These are phyloP conservation scores for Apodemus agrarius DNA, from an alignment of 2,797 vertebrate genomes.

Conservation along the genomic window DNA sequence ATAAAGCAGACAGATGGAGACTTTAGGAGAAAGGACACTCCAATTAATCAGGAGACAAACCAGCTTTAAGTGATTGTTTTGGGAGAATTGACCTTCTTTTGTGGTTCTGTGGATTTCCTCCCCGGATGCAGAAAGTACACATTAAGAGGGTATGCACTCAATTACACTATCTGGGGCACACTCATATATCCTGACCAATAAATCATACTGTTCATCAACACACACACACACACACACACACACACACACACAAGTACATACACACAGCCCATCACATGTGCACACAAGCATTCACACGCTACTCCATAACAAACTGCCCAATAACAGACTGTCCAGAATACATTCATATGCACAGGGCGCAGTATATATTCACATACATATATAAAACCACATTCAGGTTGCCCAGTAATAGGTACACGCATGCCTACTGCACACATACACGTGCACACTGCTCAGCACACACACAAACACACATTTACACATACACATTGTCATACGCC, in stretches of 20 bases:
- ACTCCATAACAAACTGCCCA: not conserved
- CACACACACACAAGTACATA: not conserved
- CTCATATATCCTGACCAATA: not conserved
- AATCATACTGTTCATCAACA: not conserved
- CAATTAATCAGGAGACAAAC: not conserved
- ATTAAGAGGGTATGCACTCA: too few species aligned
- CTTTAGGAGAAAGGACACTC: not conserved
- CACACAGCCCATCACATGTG: not conserved
- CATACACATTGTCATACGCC: not conserved
- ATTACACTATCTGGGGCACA: not conserved
- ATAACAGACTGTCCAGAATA: not conserved
- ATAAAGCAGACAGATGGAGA: not conserved
- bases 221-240: not conserved
- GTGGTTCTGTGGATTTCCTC: not conserved
- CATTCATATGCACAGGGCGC: not conserved
- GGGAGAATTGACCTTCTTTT: not conserved
- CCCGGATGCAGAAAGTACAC: not conserved
- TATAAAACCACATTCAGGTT: not conserved
- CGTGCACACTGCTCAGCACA: not conserved
- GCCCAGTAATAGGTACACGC: not conserved
- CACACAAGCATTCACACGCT: not conserved
- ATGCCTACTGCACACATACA: not conserved
- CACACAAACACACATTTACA: not conserved
- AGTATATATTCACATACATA: not conserved
- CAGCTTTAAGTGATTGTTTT: not conserved